Evolutionary conservation across 1,140 invertebrate genomes (phyloP), one percentile per base, ranked within the genome.

Genomic region (Papilio aristodemus): DNA sequence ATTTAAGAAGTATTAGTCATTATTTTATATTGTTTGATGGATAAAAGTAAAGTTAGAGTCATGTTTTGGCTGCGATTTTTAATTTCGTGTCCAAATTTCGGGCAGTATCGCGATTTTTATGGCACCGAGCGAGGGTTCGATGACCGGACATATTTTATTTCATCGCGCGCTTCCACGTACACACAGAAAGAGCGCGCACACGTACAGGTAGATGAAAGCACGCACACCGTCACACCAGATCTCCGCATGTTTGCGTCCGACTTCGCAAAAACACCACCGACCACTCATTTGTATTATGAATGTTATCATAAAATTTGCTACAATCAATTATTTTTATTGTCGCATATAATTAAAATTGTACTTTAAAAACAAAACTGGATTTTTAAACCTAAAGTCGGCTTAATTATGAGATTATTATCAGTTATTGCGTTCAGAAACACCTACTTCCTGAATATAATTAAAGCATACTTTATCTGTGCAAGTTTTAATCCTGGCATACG

Each of bases 111-210:
- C 89, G 82, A 91, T 91, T 91, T 91, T 91, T 91, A 91, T 87
- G 87, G 89, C 89, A 89, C 89, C 86, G 83, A 88, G 83, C 85
- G 84, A 80, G 86, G 77, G 89, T 83, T 91, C 89, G 83, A 87
- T 89, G 89, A 90, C 87, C 89, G 89, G 89, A 90, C 89, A 91
- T 91, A 91, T 90, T 91, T 91, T 91, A 91, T 91, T 91, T 91
- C 85, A 91, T 90, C 89, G 89, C 89, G 87, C 87, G 86, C 87
- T 87, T 89, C 88, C 85, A 87, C 85, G 86, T 89, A 86, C 86
- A 87, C 88, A 90, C 84, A 89, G 81, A 88, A 78, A 79, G 76
- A 71, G 76, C 70, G 75, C 79, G 79, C 82, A 80, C 83, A 80
- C 78, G 77, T 77, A 72, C 80, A 83, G 70, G 70, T 71, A 76